Conservation (phyloP, 2,888 invertebrate species). For the Kuschelorhynchus macadamiae region DNA sequence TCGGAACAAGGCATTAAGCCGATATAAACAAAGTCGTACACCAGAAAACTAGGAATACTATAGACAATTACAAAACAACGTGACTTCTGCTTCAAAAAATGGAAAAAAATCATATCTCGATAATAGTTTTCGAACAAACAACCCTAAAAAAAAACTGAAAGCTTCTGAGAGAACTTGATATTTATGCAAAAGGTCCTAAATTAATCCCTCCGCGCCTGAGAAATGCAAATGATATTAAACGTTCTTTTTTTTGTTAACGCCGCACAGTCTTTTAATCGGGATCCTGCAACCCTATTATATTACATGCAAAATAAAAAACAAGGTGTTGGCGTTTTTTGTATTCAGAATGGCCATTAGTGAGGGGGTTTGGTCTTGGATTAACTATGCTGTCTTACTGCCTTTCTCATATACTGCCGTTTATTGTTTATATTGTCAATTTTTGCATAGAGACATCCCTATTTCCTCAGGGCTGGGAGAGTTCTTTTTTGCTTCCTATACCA, state of each 20-base stretch:
- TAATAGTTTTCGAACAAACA: too few relatives aligned
- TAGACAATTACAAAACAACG: too few relatives aligned
- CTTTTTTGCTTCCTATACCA: background rate
- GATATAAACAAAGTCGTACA: too few relatives aligned
- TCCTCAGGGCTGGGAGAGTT: background rate
- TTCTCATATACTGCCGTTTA: background rate
- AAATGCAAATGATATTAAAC: background rate
- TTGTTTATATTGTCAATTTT: background rate
- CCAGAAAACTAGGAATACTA: too few relatives aligned
- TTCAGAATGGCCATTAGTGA: background rate
- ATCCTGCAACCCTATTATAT: background rate
- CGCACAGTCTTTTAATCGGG: background rate
- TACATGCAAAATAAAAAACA: background rate
- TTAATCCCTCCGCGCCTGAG: background rate
- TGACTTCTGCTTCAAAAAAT: too few relatives aligned
- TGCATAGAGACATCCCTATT: background rate
- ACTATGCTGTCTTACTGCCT: background rate
- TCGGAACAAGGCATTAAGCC: too few relatives aligned
- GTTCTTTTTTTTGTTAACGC: background rate
- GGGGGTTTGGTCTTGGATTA: background rate
- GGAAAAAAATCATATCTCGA: too few relatives aligned
- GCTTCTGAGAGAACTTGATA: background rate
- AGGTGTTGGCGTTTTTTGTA: background rate
- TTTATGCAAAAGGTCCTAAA: background rate
- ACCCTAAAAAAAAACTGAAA: background rate